phyloP scores from a whole-genome alignment of 2,888 invertebrate genomes.

The Mesorhabditis spiculigera region DNA sequence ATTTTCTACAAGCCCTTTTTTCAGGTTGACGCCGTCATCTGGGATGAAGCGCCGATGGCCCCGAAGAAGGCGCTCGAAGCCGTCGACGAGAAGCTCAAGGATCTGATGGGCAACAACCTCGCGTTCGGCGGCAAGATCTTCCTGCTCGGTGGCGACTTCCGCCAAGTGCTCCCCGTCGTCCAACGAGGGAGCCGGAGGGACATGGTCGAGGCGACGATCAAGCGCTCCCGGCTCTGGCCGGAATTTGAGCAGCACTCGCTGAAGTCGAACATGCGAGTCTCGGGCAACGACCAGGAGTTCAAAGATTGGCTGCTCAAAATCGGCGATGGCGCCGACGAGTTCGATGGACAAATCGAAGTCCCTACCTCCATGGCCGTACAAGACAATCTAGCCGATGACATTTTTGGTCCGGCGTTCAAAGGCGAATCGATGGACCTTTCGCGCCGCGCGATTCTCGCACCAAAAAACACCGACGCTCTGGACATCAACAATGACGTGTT shows the following conservation, averaged over 20 bases:
- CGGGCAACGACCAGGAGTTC: constrained; percentile 3
- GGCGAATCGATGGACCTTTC: neutral
- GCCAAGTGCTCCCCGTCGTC: constrained; percentile 12
- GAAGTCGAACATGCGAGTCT: constrained; percentile 6
- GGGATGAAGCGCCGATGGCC: constrained; percentile 26
- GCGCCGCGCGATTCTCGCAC: constrained; percentile 14
- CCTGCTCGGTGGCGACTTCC: no score
- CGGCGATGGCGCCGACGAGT: no score
- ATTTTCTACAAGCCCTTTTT: no score
- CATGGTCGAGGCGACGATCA: constrained; percentile 12
- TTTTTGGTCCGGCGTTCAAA: constrained; percentile 10
- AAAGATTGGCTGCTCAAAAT: constrained; percentile 12
- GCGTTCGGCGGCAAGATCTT: neutral
- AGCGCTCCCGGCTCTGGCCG: constrained; percentile 10
- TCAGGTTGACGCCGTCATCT: neutral
- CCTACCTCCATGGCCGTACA: neutral
- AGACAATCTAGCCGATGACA: constrained; percentile 8
- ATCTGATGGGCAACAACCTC: constrained; percentile 8
- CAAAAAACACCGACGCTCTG: constrained; percentile 12
- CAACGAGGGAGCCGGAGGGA: constrained; percentile 9
- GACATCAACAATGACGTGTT: constrained; percentile 15
- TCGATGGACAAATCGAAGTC: constrained; percentile 9
- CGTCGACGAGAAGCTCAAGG: constrained; percentile 12
- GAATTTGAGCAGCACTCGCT: constrained; percentile 8
- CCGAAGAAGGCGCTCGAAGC: constrained; percentile 17